Evolutionary conservation across 2,888 invertebrate species (phyloP).

Genomic region (Exocentrus adspersus): DNA sequence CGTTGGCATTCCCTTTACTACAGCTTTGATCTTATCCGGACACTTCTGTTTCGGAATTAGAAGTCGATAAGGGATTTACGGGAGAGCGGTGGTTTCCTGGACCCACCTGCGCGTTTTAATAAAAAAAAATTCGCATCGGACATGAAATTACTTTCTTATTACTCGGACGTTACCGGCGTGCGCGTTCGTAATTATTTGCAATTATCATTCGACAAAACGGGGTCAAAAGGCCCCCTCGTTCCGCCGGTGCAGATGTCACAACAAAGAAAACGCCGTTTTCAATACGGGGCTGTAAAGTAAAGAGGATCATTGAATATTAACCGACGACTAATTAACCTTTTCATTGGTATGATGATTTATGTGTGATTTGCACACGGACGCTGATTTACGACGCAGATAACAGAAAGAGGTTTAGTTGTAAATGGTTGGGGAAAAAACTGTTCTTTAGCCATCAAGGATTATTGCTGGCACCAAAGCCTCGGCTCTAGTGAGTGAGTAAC

Average conservation of each 20-base stretch:
- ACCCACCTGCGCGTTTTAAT: neutral
- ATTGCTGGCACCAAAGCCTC: no score
- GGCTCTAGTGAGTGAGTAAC: no score
- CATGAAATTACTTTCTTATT: neutral
- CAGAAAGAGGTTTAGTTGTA: no score
- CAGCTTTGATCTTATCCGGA: slow-evolving; percentile 6
- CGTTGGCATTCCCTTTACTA: slow-evolving; percentile 44
- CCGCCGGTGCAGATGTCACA: neutral
- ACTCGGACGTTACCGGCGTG: neutral
- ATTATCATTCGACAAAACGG: neutral
- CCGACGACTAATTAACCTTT: no score
- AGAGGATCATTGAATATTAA: no score
- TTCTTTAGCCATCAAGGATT: no score
- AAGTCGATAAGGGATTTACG: slow-evolving; percentile 6
- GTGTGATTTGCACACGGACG: no score
- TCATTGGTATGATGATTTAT: no score
- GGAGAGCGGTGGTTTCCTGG: neutral
- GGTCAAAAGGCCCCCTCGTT: neutral
- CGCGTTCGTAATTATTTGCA: neutral
- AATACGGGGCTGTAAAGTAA: no score
- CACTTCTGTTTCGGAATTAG: slow-evolving; percentile 13
- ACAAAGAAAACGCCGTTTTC: neutral
- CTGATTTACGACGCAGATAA: no score
- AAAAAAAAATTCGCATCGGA: neutral
- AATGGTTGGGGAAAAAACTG: no score